Evolutionary conservation across 2,797 vertebrate species (phyloP).

Genomic region (Phyllotis vaccarum): DNA sequence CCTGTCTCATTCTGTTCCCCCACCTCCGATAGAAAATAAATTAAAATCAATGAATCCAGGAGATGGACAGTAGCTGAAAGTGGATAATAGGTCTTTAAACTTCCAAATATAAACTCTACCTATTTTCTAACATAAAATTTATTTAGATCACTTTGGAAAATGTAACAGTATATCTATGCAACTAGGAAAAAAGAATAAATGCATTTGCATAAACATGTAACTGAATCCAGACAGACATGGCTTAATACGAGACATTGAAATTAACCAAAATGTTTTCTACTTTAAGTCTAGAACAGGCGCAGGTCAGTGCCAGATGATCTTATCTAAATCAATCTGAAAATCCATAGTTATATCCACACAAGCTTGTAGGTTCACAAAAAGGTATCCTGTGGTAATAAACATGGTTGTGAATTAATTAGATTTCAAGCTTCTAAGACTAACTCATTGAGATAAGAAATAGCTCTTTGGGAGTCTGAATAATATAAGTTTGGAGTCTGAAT

Average conservation of each 20-base stretch:
- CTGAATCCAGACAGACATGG: neutral
- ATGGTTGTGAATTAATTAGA: slow-evolving; percentile 79
- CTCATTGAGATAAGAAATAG: slow-evolving; percentile 72
- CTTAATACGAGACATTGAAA: slow-evolving; percentile 61
- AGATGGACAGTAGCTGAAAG: neutral
- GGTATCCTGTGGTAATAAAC: slow-evolving; percentile 43
- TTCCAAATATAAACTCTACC: neutral
- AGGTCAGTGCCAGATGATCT: slow-evolving; percentile 58
- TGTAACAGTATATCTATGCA: neutral
- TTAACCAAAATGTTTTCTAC: slow-evolving; percentile 47
- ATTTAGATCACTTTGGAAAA: neutral
- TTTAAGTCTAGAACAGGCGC: slow-evolving; percentile 48
- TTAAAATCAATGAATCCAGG: neutral
- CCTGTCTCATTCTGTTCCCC: neutral
- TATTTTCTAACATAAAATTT: neutral
- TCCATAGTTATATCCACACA: slow-evolving; percentile 71
- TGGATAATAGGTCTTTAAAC: neutral
- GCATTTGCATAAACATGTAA: neutral
- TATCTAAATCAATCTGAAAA: slow-evolving; percentile 77
- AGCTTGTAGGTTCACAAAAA: slow-evolving; percentile 64
- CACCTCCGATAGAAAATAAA: neutral
- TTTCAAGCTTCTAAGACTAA: slow-evolving; percentile 73
- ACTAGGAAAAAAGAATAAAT: slow-evolving; percentile 12
- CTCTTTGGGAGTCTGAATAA: slow-evolving; percentile 53
- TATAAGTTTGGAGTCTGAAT: slow-evolving; percentile 63